Base-by-base conservation (phyloP, 2,113 vertebrate species). In the Monarcha castaneiventris region DNA sequence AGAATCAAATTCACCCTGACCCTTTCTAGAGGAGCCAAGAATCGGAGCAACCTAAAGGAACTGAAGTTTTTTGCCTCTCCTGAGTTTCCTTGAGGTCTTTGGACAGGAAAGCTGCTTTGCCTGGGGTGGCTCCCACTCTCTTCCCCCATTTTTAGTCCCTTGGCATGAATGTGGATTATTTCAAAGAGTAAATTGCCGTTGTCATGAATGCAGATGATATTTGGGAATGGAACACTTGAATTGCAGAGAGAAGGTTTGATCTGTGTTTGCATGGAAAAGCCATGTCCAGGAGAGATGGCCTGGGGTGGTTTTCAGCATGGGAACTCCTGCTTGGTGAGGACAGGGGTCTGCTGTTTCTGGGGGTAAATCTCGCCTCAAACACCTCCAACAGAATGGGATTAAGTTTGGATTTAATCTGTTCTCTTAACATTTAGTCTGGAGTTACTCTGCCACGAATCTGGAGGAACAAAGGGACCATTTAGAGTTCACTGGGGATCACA, bases 221-320 rank as follows among this genome's bases (percentile, higher is more conserved):
- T 43, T 72, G 33, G 33, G 27, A 75, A 52, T 35, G 3, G 1
- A 54, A 18, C 13, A 13, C 12, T 46, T 43, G 52, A 68, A 18
- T 2, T 41, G 16, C 30, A 58, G 37, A 48, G 43, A 35, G 61
- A 23, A 58, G 29, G 10, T 51, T 73, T 72, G 18, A 5, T 56
- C 66, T 61, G 10, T 30, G 1, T 29, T 2, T 7, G 29, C 6
- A 1, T 13, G 43, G 30, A 59, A 75, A 91, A 55, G 6, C 6
- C 7, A 2, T 0, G 8, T 21, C 33, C 21, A 11, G n/a, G 30
- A 41, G 32, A 46, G 44, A 5, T 6, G 30, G 18, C 7, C 7
- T 3, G n/a, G 74, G 54, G 8, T 30, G 33, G 21, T 49, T 76
- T 85, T 44, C 27, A 49, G 37, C 10, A 18, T 3, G 32, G 13